Evolutionary conservation across 1,140 invertebrate genomes (phyloP), one percentile per base, ranked within the genome.

Genomic region (Gonioctena quinquepunctata): DNA sequence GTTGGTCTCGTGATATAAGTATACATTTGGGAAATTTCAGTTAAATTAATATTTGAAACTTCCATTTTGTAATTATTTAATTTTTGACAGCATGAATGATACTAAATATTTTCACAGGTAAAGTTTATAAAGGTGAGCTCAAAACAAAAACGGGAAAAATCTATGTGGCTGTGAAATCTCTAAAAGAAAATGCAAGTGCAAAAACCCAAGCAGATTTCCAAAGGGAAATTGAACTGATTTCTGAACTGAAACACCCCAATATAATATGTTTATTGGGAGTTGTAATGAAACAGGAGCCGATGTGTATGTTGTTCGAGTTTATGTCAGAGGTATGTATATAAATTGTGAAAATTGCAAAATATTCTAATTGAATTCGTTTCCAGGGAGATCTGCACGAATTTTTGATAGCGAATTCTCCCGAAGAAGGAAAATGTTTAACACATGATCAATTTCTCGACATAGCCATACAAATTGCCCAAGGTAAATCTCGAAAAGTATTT

Each of bases 271-370:
- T 99, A 56, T 87, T 98, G 16, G 96, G 96, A 0, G 95, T 98
- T 2, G 93, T 96, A 59, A 87, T 96, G 56, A 92, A 93, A 73
- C 94, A 96, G 64, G 94, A 96, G 77, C 96, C 96, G 0, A 90
- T 95, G 81, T 97, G 95, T 80, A 97, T 98, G 95, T 85, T 98
- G 1, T 98, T 98, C 85, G 96, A 98, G 82, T 97, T 96, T 80
- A 97, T 96, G 94, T 92, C 92, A 1, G 90, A 88, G 78, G 77
- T 76, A 59, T 72, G 70, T 57, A n/a, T n/a, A n/a, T 4, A 19
- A 60, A 22, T 62, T 27, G 16, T 66, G 18, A 0, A 42, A 7
- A 42, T n/a, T 42, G n/a, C 33, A 42, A 42, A 7, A 42, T 6
- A 7, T 6, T 42, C n/a, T 42, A 7, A 7, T n/a, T 42, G 33